phyloP scores from a whole-genome alignment of 2,888 invertebrate genomes.

The Drosophila acutilabella region DNA sequence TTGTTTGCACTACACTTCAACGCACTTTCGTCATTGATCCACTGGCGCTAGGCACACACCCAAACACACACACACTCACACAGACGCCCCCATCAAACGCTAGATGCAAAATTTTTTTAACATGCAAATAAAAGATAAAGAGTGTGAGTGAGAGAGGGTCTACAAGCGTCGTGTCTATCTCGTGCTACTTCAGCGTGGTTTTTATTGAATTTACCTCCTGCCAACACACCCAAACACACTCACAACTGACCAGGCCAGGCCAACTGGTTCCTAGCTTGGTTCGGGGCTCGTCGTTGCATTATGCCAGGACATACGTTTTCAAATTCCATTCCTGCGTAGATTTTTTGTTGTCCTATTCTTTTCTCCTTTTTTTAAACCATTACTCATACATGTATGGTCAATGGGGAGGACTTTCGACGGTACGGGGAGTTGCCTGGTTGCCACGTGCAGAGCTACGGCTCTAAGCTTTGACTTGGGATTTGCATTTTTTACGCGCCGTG shows the following conservation, averaged over 20 bases:
- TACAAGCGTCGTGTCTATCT: slow-evolving; percentile 42
- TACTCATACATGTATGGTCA: slow-evolving; percentile 57
- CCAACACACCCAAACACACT: slow-evolving; percentile 7
- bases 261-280: slow-evolving; percentile 39
- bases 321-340: slow-evolving; percentile 77
- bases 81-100: slow-evolving; percentile 40
- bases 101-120: slow-evolving; percentile 51
- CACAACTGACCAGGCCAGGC: slow-evolving; percentile 55
- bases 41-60: slow-evolving; percentile 23
- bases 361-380: slow-evolving; percentile 44
- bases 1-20: slow-evolving; percentile 81
- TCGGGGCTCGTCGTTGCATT: slow-evolving; percentile 72
- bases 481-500: slow-evolving; percentile 78
- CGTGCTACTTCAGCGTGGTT: slow-evolving; percentile 44
- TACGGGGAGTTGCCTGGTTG: slow-evolving; percentile 65
- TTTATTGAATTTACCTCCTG: slow-evolving; percentile 63
- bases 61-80: slow-evolving; percentile 8
- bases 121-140: slow-evolving; percentile 6
- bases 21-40: slow-evolving; percentile 81
- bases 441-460: slow-evolving; percentile 72
- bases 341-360: slow-evolving; percentile 28
- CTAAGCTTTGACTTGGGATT: slow-evolving; percentile 84
- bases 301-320: slow-evolving; percentile 78
- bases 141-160: background rate
- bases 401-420: background rate